These are phyloP conservation scores for Pristis pectinata DNA, from an alignment of 2,797 vertebrate genomes.

Conservation along the genomic window DNA sequence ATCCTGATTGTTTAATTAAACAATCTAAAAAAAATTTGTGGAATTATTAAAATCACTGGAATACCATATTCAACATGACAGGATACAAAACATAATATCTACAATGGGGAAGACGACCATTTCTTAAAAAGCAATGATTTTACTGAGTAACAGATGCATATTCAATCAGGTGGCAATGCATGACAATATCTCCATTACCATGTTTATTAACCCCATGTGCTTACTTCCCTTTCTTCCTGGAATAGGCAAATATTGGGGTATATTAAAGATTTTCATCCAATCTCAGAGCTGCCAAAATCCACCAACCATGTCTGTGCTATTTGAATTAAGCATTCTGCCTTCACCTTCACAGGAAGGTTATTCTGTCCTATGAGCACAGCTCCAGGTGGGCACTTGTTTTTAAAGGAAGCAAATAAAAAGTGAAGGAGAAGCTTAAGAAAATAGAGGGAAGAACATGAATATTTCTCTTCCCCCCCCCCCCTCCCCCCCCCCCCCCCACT, in stretches of 20 bases:
- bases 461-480: too few species aligned
- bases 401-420: not conserved
- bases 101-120: not conserved
- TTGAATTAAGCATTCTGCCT: not conserved
- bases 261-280: not conserved
- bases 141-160: not conserved
- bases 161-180: not conserved
- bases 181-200: not conserved
- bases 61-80: not conserved
- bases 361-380: not conserved
- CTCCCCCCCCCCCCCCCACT: too few species aligned
- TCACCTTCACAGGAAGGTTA: slow-evolving; percentile 7
- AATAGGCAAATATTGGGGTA: not conserved
- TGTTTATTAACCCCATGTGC: not conserved
- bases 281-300: not conserved
- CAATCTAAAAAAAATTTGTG: slow-evolving; percentile 6
- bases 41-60: slow-evolving; percentile 9
- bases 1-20: not conserved
- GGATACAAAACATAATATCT: not conserved
- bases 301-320: not conserved
- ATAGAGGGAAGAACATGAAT: not conserved
- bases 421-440: not conserved
- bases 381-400: not conserved
- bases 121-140: slow-evolving; percentile 15
- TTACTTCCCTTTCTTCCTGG: not conserved